Conservation (phyloP, 1,140 invertebrate genomes). For the Druon quercuslanigerum region DNA sequence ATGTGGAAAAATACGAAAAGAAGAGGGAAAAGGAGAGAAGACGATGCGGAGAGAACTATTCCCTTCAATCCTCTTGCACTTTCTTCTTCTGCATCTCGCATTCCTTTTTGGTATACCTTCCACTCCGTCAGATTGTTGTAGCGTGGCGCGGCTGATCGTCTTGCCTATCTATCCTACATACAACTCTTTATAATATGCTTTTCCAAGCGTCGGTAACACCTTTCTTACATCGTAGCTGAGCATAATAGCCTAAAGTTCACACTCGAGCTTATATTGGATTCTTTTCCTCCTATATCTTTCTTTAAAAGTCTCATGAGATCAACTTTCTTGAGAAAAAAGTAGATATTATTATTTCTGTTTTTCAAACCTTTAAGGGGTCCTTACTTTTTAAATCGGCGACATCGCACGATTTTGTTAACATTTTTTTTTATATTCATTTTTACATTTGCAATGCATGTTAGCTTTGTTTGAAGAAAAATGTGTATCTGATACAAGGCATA, state of each 20-base stretch:
- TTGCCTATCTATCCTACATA: neutral
- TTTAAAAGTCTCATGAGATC: neutral
- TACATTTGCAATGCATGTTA: no score
- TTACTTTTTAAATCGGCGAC: no score
- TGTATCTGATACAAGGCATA: no score
- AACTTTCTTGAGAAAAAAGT: slow-evolving; percentile 3
- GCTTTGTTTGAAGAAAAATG: no score
- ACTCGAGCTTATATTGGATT: neutral
- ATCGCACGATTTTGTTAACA: no score
- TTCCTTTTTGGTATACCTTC: neutral
- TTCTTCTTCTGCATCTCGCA: slow-evolving; percentile 3
- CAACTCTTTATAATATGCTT: neutral
- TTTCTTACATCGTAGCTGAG: slow-evolving; percentile 17
- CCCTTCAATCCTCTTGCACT: slow-evolving; percentile 3
- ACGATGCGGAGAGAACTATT: slow-evolving; percentile 17
- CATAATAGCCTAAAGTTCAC: neutral
- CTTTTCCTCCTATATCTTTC: neutral
- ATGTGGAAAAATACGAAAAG: slow-evolving; percentile 20
- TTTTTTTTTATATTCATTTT: no score
- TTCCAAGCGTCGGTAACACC: slow-evolving; percentile 1
- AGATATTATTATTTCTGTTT: neutral
- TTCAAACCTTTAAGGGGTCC: neutral
- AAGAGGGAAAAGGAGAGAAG: neutral
- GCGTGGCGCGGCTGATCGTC: no score
- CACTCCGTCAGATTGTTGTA: neutral